Evolutionary conservation across 2,888 invertebrate genomes (phyloP), one percentile per base, ranked within the genome.

Genomic region (Scaptodrosophila latifasciaeformis): DNA sequence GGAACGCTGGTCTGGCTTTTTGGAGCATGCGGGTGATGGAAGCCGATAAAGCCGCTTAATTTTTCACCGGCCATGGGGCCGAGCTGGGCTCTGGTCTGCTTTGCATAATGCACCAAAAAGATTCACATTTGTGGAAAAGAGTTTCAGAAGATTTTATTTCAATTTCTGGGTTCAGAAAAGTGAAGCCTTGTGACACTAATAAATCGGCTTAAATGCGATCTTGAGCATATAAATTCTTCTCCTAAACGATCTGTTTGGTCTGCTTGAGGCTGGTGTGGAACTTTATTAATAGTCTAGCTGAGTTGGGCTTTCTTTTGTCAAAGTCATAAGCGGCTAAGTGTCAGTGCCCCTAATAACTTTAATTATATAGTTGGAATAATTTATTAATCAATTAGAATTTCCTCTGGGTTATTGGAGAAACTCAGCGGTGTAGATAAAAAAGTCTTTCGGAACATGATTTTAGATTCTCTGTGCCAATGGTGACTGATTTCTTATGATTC

Each of bases 141-240:
- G 24, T 7, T 24, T 3, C 24, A 3, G 24, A 24, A 13, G 10
- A 31, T 5, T 30, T n/a, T 51, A 56, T 54, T 58, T 62, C 18
- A 37, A 47, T 53, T 47, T 40, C 53, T 43, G 15, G 4, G 34
- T 34, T 29, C 43, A 34, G 56, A 27, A 27, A 29, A 35, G 37
- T 50, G 56, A 43, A 10, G 15, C 17, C 12, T 48, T 42, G 58
- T 76, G 77, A 70, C 74, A 54, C 59, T 70, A 60, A 72, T 77
- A 77, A 75, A 75, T 75, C 80, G 77, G 77, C 77, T 80, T 80
- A 70, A 74, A 77, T 75, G 74, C 65, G 67, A 70, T 77, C 70
- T 75, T 50, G 49, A 63, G 40, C 54, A 49, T 34, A 40, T 37
- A 46, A 49, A 57, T 57, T 57, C 49, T 50, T 43, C 44, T 49